A percentile compares a stretch with the other conserved stretches of the same genome.
Conservation (phyloP, 2,797 vertebrate species). For the Yasuhikotakia modesta region DNA sequence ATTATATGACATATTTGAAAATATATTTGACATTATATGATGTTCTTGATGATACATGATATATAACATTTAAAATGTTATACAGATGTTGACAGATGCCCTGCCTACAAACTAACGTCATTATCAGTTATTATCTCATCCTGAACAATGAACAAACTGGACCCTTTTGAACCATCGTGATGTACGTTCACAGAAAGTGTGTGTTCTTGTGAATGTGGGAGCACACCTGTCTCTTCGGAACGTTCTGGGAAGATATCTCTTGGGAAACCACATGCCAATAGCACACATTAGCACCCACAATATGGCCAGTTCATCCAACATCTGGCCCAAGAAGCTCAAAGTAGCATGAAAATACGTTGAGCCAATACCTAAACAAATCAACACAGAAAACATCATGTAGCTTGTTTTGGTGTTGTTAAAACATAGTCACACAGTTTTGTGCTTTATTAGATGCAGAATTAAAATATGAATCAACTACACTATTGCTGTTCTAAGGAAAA, state of each 20-base stretch:
- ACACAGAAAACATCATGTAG: too few relatives aligned
- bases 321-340: slow-evolving; percentile 96
- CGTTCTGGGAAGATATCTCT: slow-evolving; percentile 90
- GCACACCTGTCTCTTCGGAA: slow-evolving; percentile 92
- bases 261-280: slow-evolving; percentile 97
- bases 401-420: too few relatives aligned
- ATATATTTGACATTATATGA: too few relatives aligned
- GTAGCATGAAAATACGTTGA: slow-evolving; percentile 99
- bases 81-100: too few relatives aligned
- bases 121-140: background rate
- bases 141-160: background rate
- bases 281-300: slow-evolving; percentile 98
- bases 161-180: background rate
- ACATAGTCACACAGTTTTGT: too few relatives aligned
- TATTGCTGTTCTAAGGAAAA: too few relatives aligned
- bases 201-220: background rate
- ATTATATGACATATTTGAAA: too few relatives aligned
- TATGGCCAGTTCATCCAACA: slow-evolving; percentile 96
- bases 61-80: too few relatives aligned
- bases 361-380: slow-evolving; percentile 85
- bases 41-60: too few relatives aligned
- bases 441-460: too few relatives aligned
- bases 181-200: background rate
- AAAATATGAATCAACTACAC: too few relatives aligned
- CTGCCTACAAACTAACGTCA: background rate